A percentile compares a stretch with the other conserved stretches of the same genome.
These are phyloP conservation scores for Drosophila eohydei DNA, from an alignment of 2,888 invertebrate genomes.

Conservation along the genomic window DNA sequence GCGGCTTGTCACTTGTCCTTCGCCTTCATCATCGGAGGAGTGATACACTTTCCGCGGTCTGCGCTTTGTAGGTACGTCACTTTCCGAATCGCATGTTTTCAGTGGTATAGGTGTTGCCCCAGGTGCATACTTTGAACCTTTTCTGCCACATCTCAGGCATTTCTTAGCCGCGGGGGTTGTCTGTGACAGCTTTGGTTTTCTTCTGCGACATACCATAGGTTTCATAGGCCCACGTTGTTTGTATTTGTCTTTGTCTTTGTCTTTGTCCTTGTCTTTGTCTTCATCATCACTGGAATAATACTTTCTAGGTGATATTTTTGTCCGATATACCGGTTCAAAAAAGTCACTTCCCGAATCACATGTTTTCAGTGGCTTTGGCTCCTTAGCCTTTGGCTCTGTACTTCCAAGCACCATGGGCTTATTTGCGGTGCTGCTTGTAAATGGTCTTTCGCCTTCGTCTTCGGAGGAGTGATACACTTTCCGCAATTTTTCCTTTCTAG, in stretches of 20 bases:
- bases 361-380: not conserved
- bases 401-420: too few relatives aligned
- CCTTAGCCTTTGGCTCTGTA: too few relatives aligned
- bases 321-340: not conserved
- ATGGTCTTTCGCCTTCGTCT: not conserved
- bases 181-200: too few relatives aligned
- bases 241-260: not conserved
- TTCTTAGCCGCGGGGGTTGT: not conserved
- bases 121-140: not conserved
- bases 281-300: not conserved
- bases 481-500: not conserved
- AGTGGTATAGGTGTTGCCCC: not conserved
- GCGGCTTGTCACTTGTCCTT: not conserved
- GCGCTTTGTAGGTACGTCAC: not conserved
- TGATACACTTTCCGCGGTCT: not conserved
- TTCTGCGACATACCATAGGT: too few relatives aligned
- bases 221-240: too few relatives aligned
- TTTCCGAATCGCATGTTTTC: not conserved
- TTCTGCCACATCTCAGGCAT: not conserved
- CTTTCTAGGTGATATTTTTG: not conserved
- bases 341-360: not conserved
- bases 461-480: not conserved
- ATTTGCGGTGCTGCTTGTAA: not conserved
- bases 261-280: not conserved
- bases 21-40: not conserved